phyloP scores from a whole-genome alignment of 2,797 vertebrate genomes.

The Eulemur albifrons region DNA sequence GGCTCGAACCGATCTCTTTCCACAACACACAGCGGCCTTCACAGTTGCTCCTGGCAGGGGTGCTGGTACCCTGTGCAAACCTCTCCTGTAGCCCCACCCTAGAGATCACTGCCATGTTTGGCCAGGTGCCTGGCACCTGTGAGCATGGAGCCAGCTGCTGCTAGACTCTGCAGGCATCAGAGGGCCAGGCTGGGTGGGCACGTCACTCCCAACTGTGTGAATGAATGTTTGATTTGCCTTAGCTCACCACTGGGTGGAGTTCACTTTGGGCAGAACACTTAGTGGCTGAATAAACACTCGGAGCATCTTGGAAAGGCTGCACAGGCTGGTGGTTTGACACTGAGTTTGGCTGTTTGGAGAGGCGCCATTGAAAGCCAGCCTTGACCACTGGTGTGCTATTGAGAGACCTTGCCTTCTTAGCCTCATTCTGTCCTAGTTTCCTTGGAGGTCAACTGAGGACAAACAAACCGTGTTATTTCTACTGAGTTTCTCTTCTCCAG shows the following conservation, averaged over 20 bases:
- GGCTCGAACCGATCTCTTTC: background rate
- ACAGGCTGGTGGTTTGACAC: slow-evolving; percentile 71
- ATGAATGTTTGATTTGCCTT: slow-evolving; percentile 58
- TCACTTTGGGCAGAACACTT: slow-evolving; percentile 63
- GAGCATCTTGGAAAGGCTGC: slow-evolving; percentile 65
- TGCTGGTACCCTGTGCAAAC: background rate
- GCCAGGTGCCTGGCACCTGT: slow-evolving; percentile 49
- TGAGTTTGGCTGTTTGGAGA: slow-evolving; percentile 62
- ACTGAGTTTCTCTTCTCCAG: slow-evolving; percentile 48
- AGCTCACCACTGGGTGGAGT: slow-evolving; percentile 71
- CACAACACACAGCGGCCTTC: background rate
- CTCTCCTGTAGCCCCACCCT: background rate
- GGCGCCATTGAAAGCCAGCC: slow-evolving; percentile 51
- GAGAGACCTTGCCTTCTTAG: slow-evolving; percentile 62
- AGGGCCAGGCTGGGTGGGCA: slow-evolving; percentile 39
- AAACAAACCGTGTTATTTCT: slow-evolving; percentile 55
- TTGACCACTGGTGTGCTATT: slow-evolving; percentile 45
- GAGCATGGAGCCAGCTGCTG: slow-evolving; percentile 4
- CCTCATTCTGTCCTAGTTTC: slow-evolving; percentile 68
- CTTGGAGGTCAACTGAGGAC: slow-evolving; percentile 71
- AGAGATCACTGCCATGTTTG: slow-evolving; percentile 11
- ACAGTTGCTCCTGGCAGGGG: background rate
- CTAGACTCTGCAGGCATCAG: background rate
- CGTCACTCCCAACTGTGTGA: slow-evolving; percentile 35
- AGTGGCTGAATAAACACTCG: slow-evolving; percentile 69